Evolutionary conservation across 1,140 invertebrate species (phyloP), one percentile per base, ranked within the genome.

Genomic region (Pogonomyrmex californicus): DNA sequence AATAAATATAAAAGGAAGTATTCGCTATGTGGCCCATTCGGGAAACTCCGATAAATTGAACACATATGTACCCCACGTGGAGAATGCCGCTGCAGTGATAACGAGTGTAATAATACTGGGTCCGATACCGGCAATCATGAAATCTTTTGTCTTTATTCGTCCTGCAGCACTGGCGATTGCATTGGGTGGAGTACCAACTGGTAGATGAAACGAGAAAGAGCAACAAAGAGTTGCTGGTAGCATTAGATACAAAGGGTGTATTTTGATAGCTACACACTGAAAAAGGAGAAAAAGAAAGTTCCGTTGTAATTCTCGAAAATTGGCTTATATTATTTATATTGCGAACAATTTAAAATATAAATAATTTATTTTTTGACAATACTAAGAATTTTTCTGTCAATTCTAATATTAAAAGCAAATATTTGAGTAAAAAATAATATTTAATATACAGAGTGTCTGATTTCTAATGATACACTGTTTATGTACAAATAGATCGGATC

Each of bases 121-220:
- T 0, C 98, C 96, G 75, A 98, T 96, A 3, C 98, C 98, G 41
- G 97, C 97, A 78, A 97, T 96, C 0, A 97, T 96, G 96, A 98
- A 98, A 91, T 98, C 97, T 86, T 96, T 96, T 1, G 97, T 97
- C 79, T 96, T 96, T 92, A 98, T 98, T 86, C 97, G 96, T 1
- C 97, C 97, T 41, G 97, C 97, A 1, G 97, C 97, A 63, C 98
- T 98, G 0, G 98, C 98, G 75, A 99, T 98, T 0, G 99, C 99
- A 95, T 99, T 99, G n/a, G 99, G 99, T 4, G 98, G 98, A 1
- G 97, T 98, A 30, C 97, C 97, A 1, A 99, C 98, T 2, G 98
- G 98, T 92, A 98, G 93, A 95, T 97, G 97, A 83, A 95, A 95
- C 12, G 95, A 93, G 60, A 95, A 98, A 0, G 97, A 97, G 86